These are phyloP conservation scores for Gnathonemus longibarbis DNA, from an alignment of 2,113 vertebrate genomes.

Conservation along the genomic window DNA sequence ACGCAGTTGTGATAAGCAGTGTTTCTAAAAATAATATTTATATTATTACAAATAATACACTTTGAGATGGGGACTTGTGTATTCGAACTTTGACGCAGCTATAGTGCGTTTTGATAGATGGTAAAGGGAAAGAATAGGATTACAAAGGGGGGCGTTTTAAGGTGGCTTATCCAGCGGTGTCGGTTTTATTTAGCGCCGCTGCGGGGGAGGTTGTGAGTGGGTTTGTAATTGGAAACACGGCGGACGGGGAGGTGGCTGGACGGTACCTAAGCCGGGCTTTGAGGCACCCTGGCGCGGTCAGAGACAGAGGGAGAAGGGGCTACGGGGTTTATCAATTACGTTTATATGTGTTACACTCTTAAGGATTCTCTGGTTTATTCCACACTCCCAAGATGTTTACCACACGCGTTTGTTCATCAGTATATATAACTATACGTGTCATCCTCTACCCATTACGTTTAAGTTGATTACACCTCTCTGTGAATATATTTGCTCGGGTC, in stretches of 20 bases:
- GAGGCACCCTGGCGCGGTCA: neutral
- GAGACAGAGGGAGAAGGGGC: neutral
- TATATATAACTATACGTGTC: neutral
- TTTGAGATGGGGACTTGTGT: neutral
- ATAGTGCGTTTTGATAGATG: neutral
- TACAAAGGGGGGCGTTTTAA: neutral
- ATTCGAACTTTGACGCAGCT: neutral
- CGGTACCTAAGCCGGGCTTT: neutral
- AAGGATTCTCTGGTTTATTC: neutral
- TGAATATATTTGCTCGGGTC: neutral
- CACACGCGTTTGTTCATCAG: neutral
- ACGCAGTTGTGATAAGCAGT: constrained; percentile 45
- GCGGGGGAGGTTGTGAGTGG: constrained; percentile 9
- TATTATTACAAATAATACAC: constrained; percentile 48
- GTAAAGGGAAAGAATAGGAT: neutral
- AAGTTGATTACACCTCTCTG: neutral
- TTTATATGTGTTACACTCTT: neutral
- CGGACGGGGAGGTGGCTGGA: neutral
- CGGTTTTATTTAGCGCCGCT: neutral
- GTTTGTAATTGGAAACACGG: neutral
- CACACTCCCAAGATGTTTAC: neutral
- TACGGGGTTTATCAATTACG: neutral
- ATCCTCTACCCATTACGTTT: neutral
- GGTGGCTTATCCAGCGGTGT: neutral
- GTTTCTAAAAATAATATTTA: constrained; percentile 56